Evolutionary conservation across 2,797 vertebrate genomes (phyloP), one percentile per base, ranked within the genome.

Genomic region (Pteronotus mesoamericanus): DNA sequence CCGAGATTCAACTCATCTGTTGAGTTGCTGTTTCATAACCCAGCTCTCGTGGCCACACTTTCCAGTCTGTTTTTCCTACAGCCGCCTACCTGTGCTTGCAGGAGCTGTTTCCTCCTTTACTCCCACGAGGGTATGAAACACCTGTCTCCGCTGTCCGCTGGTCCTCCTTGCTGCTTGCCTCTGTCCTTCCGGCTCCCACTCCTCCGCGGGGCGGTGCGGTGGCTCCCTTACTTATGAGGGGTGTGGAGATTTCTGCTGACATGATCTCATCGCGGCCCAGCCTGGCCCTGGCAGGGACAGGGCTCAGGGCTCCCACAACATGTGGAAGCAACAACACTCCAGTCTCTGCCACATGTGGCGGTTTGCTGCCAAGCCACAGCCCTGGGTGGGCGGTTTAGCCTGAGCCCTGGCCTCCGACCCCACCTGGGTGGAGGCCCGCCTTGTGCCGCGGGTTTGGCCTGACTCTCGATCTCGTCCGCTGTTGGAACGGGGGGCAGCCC

Each of bases 351-450:
- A 24, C 11, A 1, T 3, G 37, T 14, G 19, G 32, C 0, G 5
- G 26, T 42, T 71, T 69, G 44, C 4, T 4, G n/a, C 92, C 53
- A 37, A 10, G n/a, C 34, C 44, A 48, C 46, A 75, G 74, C 5
- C 24, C 5, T 12, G 4, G 9, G 32, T 18, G 24, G 68, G n/a
- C 64, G 53, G 16, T 21, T 44, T n/a, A 22, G 32, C 44, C 85
- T 75, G 11, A 77, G 1, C 2, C 55, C 4, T 8, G 18, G 51
- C 11, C 53, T 22, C 39, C 37, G 37, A n/a, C 7, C 55, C 2
- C 0, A 18, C 61, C 3, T 42, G 5, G 4, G 1, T 4, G 2
- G 18, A 29, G 14, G 29, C 32, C 12, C 0, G 3, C 32, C 26
- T 32, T 86, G 42, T 2, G 32, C 51, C 6, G 0, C 0, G 2